Conservation (phyloP, 2,797 vertebrate species). For the Sebastes kiyomatsui region DNA sequence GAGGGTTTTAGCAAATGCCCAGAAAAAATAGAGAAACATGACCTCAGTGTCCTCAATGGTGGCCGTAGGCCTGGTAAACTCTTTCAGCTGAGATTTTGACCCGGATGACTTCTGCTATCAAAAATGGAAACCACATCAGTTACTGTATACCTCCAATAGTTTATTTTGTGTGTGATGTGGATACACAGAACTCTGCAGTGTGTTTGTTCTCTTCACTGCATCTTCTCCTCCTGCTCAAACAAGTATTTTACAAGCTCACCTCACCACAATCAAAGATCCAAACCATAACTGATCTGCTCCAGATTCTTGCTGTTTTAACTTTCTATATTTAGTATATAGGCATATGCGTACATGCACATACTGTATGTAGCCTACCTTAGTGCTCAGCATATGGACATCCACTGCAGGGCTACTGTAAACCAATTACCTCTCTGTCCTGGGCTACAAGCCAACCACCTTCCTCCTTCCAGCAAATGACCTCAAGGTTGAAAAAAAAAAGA, state of each 20-base stretch:
- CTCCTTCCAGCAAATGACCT: slow-evolving; percentile 43
- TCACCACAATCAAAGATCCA: neutral
- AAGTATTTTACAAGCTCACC: slow-evolving; percentile 6
- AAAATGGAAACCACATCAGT: neutral
- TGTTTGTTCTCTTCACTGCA: neutral
- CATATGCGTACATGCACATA: neutral
- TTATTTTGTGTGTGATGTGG: neutral
- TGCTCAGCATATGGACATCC: slow-evolving; percentile 21
- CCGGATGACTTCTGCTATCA: neutral
- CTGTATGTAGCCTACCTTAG: neutral
- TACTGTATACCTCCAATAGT: neutral
- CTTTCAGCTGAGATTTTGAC: neutral
- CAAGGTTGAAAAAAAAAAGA: slow-evolving; percentile 29
- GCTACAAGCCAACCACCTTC: slow-evolving; percentile 44
- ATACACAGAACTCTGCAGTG: slow-evolving; percentile 12
- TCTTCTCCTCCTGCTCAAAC: neutral
- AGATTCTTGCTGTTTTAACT: neutral
- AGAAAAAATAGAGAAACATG: neutral
- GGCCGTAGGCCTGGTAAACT: neutral
- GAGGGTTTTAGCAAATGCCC: no score
- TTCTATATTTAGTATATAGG: neutral
- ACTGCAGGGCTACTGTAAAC: slow-evolving; percentile 35
- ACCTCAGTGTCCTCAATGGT: neutral
- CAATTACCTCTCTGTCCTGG: slow-evolving; percentile 51
- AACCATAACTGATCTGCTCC: neutral